Evolutionary conservation across 2,888 invertebrate species (phyloP).

Genomic region (Cantharis rufa): DNA sequence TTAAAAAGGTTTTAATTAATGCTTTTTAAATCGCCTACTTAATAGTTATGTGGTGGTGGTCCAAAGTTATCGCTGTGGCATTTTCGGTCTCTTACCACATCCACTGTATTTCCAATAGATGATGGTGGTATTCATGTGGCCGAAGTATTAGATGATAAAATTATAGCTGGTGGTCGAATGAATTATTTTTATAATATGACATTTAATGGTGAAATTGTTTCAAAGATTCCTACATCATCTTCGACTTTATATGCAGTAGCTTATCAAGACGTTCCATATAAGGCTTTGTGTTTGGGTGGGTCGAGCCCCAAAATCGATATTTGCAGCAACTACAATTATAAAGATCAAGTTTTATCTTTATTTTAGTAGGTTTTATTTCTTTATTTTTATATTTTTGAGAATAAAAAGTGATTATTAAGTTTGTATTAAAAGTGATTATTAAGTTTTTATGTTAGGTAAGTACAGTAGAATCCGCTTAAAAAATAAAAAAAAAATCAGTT

Average conservation of each 20-base stretch:
- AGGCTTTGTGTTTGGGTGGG: constrained; percentile 79
- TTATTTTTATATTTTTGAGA: too few relatives aligned
- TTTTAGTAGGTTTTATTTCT: background rate
- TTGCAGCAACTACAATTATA: constrained; percentile 85
- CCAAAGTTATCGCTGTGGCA: constrained; percentile 89
- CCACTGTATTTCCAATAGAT: constrained; percentile 75
- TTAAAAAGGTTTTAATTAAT: background rate
- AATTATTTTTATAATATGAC: constrained; percentile 77
- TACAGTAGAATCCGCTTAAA: too few relatives aligned
- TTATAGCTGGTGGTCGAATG: constrained; percentile 79
- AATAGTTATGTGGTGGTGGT: constrained; percentile 88
- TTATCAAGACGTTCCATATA: constrained; percentile 72
- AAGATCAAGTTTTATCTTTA: constrained; percentile 73
- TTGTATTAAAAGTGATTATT: too few relatives aligned
- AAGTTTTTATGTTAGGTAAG: too few relatives aligned
- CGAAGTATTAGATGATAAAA: constrained; percentile 75
- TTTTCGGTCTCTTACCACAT: constrained; percentile 76
- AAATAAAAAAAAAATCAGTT: too few relatives aligned
- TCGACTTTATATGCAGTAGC: constrained; percentile 76
- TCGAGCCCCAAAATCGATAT: constrained; percentile 84
- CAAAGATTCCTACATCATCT: constrained; percentile 81
- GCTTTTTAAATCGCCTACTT: background rate
- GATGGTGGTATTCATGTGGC: constrained; percentile 78
- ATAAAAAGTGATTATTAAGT: too few relatives aligned
- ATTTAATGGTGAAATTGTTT: constrained; percentile 76